Base-by-base conservation (phyloP, 2,888 invertebrate genomes). In the Acanthopleura granulata region DNA sequence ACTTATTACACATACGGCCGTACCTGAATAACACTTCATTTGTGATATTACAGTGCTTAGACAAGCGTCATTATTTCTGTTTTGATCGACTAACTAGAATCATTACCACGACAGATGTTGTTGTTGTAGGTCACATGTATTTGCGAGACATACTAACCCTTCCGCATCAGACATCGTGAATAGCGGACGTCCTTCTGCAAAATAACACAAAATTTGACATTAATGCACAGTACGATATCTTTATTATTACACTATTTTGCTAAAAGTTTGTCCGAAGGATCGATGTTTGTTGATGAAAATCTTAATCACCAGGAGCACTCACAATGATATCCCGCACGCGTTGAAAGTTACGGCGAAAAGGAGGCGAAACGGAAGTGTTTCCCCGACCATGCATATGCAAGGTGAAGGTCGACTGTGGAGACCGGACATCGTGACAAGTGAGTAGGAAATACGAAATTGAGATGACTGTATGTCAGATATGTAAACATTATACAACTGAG, bases 161-260 rank as follows among this genome's bases (percentile, higher is more conserved):
- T 66, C 66, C 66, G 66, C 66, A 66, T 66, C 66, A 27, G 66
- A 66, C 66, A 66, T 66, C 25, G 18, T 66, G 25, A 27, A 66
- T 27, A 27, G 66, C 66, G 66, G 66, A 66, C 66, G 66, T 66
- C 66, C 66, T 66, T 27, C 66, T 66, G 66, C 22, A 66, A 66
- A 27, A 66, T 22, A 27, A 66, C 66, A 66, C 66, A 66, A 22
- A 66, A 27, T 22, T 57, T 18, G 22, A 57, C 57, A 57, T 57
- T 3, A 57, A 9, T 40, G 40, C 40, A 40, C 3, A 40, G 40
- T 40, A 40, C 40, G 9, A 40, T 40, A 40, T 40, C 40, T 40
- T 40, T 40, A 40, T 40, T 40, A 40, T 40, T 9, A 40, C 3
- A 9, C 3, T 40, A 40, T 9, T 40, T 40, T 40, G 40, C 9